These are phyloP conservation scores for Heliocidaris tuberculata DNA, from an alignment of 35 echinoderm and acorn worm genomes.

Conservation along the genomic window DNA sequence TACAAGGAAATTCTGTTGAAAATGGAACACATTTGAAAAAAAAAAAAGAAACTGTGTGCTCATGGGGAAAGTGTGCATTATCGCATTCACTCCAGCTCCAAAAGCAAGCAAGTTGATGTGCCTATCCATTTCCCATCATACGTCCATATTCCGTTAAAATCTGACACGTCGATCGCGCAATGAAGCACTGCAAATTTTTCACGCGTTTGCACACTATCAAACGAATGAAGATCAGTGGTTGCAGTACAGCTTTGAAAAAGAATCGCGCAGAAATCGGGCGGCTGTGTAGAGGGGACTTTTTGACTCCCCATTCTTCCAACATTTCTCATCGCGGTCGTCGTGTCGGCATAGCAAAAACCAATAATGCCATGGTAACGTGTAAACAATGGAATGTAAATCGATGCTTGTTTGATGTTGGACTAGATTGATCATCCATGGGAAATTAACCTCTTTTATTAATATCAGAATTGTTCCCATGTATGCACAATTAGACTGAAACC, in stretches of 20 bases:
- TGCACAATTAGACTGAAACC: not conserved
- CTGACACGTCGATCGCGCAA: not conserved
- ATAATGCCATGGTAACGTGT: not conserved
- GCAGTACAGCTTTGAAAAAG: not conserved
- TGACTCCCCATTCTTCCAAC: not conserved
- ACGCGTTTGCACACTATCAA: not conserved
- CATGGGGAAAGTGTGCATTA: no score
- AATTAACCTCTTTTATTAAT: constrained; percentile 1
- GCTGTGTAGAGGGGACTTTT: no score
- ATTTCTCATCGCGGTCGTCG: not conserved
- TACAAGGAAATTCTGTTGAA: no score
- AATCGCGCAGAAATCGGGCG: not conserved
- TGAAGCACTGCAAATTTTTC: not conserved
- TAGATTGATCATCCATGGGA: not conserved
- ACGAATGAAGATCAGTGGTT: not conserved
- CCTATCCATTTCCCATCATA: no score
- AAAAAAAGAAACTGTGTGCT: no score
- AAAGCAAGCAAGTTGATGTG: no score
- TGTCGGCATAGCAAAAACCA: not conserved
- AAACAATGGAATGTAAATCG: not conserved
- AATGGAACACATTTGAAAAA: no score
- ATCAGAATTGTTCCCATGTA: not conserved
- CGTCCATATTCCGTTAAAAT: no score
- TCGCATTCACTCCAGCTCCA: no score
- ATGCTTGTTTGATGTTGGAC: not conserved